phyloP scores from a whole-genome alignment of 2,888 invertebrate species.

The Papilio elwesi region DNA sequence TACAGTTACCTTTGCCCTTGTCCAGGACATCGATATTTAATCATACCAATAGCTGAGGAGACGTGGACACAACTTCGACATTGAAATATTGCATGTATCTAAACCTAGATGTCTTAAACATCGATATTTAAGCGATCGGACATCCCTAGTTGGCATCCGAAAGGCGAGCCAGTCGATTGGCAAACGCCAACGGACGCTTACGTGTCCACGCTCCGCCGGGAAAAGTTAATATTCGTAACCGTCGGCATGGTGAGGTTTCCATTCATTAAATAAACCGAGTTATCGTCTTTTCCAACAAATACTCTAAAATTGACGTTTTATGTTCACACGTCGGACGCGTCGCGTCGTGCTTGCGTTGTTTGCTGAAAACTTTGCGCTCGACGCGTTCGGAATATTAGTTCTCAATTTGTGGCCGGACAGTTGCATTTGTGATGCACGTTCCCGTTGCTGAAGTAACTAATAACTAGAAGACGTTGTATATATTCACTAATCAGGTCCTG shows the following conservation, averaged over 20 bases:
- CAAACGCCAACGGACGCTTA: conserved; percentile 49
- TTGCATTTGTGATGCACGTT: conserved; percentile 21
- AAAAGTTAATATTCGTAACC: conserved; percentile 18
- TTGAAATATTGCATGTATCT: background rate
- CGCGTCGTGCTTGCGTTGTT: conserved; percentile 49
- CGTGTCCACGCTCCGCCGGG: conserved; percentile 42
- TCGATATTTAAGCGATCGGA: conserved; percentile 14
- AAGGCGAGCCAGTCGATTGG: conserved; percentile 47
- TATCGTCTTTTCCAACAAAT: conserved; percentile 58
- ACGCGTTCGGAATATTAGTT: conserved; percentile 42
- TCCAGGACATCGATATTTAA: background rate
- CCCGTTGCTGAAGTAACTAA: conserved; percentile 17
- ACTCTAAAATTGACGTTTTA: conserved; percentile 62
- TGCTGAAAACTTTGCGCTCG: conserved; percentile 42
- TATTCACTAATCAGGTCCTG: background rate
- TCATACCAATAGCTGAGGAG: background rate
- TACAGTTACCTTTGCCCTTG: background rate
- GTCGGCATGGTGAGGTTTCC: conserved; percentile 56
- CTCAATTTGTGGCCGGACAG: conserved; percentile 36
- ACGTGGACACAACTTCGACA: background rate
- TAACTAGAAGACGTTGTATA: background rate
- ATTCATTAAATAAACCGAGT: conserved; percentile 62
- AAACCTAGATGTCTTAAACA: background rate
- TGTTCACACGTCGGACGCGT: conserved; percentile 55
- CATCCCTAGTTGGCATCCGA: conserved; percentile 32